These are phyloP conservation scores for Ammodramus savannarum DNA, from an alignment of 2,113 vertebrate species.

Conservation along the genomic window DNA sequence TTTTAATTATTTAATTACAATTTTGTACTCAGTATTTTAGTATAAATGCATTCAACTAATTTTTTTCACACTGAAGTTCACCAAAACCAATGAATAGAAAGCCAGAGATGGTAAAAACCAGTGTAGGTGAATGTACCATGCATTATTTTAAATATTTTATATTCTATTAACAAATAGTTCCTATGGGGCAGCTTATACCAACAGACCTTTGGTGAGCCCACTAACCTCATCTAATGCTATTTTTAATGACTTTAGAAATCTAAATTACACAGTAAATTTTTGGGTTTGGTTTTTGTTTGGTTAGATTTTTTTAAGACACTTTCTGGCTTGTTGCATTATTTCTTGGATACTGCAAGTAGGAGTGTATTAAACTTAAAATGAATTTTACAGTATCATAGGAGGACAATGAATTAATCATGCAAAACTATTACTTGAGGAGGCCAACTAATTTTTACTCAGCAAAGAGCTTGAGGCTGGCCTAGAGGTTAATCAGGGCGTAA, in stretches of 20 bases:
- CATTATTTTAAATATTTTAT: not conserved
- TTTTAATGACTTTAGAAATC: not conserved
- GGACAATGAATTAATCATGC: not conserved
- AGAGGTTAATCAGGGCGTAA: not conserved
- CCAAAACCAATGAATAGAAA: not conserved
- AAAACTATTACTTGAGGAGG: not conserved
- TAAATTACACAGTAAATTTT: not conserved
- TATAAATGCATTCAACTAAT: not conserved
- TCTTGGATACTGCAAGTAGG: not conserved
- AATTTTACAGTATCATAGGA: not conserved
- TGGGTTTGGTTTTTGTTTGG: not conserved
- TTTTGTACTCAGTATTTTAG: not conserved
- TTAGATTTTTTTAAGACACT: not conserved
- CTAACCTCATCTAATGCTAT: not conserved
- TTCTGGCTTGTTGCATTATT: not conserved
- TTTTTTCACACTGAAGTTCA: not conserved
- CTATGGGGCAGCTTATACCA: fast-evolving
- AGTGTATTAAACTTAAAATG: not conserved
- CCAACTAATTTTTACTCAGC: not conserved
- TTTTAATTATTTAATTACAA: not conserved
- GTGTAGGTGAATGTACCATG: not conserved
- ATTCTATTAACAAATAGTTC: not conserved
- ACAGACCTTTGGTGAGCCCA: not conserved
- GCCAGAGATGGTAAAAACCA: not conserved
- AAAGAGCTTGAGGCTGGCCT: not conserved